These are phyloP conservation scores for Electrophaes corylata DNA, from an alignment of 2,888 invertebrate genomes.

Conservation along the genomic window DNA sequence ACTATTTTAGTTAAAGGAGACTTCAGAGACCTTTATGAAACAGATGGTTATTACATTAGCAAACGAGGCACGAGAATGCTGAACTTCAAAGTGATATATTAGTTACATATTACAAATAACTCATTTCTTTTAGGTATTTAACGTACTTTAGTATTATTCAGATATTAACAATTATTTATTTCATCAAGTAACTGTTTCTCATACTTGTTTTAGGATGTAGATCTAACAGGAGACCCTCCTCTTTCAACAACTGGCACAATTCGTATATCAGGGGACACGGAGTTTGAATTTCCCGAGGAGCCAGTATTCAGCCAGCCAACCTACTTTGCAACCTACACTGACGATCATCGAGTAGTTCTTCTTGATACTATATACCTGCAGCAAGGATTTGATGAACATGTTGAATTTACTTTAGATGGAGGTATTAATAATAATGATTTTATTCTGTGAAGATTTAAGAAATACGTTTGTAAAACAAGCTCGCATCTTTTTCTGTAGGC, in stretches of 20 bases:
- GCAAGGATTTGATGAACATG: conserved; percentile 64
- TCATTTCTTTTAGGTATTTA: neutral
- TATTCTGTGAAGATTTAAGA: too few relatives aligned
- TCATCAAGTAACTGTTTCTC: neutral
- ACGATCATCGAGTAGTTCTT: conserved; percentile 50
- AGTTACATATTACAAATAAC: neutral
- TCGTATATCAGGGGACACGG: conserved; percentile 61
- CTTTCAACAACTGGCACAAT: conserved; percentile 55
- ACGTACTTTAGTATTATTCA: too few relatives aligned
- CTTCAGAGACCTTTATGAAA: too few relatives aligned
- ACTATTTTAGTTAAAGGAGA: too few relatives aligned
- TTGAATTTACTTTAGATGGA: conserved; percentile 62
- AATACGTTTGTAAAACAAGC: too few relatives aligned
- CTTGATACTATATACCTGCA: conserved; percentile 55
- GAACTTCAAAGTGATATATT: conserved; percentile 9
- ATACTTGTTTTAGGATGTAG: conserved; percentile 60
- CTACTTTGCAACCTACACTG: conserved; percentile 71
- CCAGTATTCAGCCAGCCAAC: conserved; percentile 72
- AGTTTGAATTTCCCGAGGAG: conserved; percentile 70
- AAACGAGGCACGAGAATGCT: neutral
- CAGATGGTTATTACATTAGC: neutral
- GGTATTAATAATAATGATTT: conserved; percentile 48
- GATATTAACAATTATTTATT: too few relatives aligned
- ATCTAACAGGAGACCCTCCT: conserved; percentile 58
- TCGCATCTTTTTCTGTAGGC: too few relatives aligned